Base-by-base conservation (phyloP, 1,140 invertebrate species). In the Drosophila serrata region DNA sequence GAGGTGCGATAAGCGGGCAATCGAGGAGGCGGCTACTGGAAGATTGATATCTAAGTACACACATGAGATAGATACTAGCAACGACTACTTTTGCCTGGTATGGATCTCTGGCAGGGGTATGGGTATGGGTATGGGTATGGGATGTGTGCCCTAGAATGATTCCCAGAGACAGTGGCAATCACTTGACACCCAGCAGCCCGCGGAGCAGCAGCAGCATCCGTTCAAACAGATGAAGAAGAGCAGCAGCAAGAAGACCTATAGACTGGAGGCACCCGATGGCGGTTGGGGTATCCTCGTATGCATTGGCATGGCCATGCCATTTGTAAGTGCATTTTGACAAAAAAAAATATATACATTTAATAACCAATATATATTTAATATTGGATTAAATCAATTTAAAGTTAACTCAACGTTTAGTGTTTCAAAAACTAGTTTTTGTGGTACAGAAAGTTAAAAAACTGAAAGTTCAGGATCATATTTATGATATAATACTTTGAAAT, bases 221-320 rank as follows among this genome's bases (percentile, higher is more conserved):
- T 17, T 35, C 42, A 24, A 39, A 17, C 51, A 49, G 22, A 46
- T 45, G 24, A 58, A 45, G 22, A 78, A 51, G 40, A 9, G 43
- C 12, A 9, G 43, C 12, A 85, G 15, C 45, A 46, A n/a, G 22
- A 49, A 64, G 24, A 37, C 56, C 24, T 88, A 85, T 22, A 77
- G 17, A 17, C 60, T 90, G 49, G 88, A 85, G 49, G 85, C 95
- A 9, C 95, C 95, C 0, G 94, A 96, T 74, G 95, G 95, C 37
- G 94, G 94, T 27, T 96, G 95, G 94, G 95, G 95, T 11, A 95
- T 95, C 82, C 82, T 94, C 2, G 93, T 96, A 29, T 94, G 94
- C 67, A 84, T 95, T 22, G 95, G 94, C 24, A 93, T 93, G 62
- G 92, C 94, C 13, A 62, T 95, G 22, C 95, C 93, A 11, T 94